A percentile compares a stretch with the other conserved stretches of the same genome.
phyloP scores from a whole-genome alignment of 2,888 invertebrate genomes.

The Gymnoscelis rufifasciata region DNA sequence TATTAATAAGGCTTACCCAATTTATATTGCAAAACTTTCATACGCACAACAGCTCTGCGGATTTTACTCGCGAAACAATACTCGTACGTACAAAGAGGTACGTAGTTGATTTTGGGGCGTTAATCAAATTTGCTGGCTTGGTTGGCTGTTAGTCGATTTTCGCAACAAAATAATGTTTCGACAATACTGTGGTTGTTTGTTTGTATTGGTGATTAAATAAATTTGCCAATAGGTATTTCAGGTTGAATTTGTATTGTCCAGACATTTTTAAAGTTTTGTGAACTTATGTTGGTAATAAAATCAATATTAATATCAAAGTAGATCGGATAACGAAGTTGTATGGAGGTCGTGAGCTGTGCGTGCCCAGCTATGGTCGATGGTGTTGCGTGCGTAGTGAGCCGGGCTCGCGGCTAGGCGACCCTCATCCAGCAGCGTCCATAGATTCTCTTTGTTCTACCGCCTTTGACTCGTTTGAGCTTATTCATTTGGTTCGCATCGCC shows the following conservation, averaged over 20 bases:
- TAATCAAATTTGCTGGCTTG: not conserved
- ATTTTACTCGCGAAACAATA: no score
- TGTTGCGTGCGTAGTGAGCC: conserved; percentile 55
- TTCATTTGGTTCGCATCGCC: conserved; percentile 54
- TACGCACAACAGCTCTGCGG: no score
- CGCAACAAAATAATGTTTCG: not conserved
- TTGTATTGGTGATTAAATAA: no score
- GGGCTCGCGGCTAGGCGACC: conserved; percentile 39
- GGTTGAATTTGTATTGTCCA: no score
- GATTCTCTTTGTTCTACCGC: conserved; percentile 58
- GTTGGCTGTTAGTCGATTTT: not conserved
- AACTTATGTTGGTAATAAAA: no score
- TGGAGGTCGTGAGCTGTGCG: conserved; percentile 41
- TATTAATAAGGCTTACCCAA: no score
- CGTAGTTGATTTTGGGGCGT: not conserved
- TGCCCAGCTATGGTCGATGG: conserved; percentile 28
- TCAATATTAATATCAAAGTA: conserved; percentile 35
- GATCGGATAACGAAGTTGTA: conserved; percentile 46
- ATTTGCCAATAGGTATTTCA: no score
- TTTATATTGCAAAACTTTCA: no score
- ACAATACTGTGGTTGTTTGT: no score
- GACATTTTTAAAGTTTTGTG: no score
- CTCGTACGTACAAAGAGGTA: no score
- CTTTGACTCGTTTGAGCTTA: conserved; percentile 46
- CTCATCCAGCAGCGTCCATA: conserved; percentile 47